Evolutionary conservation across 2,797 vertebrate species (phyloP).

Genomic region (Molossus alvarezi): DNA sequence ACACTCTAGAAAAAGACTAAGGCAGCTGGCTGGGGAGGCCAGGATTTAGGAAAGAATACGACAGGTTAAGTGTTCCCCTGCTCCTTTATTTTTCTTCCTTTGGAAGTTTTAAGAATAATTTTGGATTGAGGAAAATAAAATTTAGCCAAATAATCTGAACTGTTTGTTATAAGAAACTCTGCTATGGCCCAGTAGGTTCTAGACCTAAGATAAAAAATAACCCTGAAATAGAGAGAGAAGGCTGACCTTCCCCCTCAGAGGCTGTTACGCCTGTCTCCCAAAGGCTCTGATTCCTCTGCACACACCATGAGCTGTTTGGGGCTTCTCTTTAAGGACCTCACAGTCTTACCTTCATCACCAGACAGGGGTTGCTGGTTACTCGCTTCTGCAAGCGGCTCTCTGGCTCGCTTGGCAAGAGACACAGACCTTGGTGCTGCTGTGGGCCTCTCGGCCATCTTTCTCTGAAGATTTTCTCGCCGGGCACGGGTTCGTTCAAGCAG

Average conservation of each 20-base stretch:
- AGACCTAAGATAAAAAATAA: neutral
- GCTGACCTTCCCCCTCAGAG: neutral
- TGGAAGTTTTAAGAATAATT: neutral
- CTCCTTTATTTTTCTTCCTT: neutral
- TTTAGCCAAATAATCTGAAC: neutral
- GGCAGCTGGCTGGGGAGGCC: neutral
- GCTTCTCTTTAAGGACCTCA: neutral
- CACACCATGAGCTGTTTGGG: neutral
- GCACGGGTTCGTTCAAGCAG: constrained; percentile 97
- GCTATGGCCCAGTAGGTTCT: neutral
- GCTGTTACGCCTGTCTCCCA: neutral
- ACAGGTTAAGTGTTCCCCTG: neutral
- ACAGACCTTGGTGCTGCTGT: constrained; percentile 89
- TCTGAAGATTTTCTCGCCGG: constrained; percentile 98
- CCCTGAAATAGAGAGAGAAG: neutral
- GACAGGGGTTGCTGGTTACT: constrained; percentile 90
- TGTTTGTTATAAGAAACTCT: constrained; percentile 34
- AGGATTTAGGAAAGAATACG: constrained; percentile 33
- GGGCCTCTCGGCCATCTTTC: constrained; percentile 96
- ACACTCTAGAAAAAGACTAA: neutral
- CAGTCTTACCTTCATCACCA: constrained; percentile 91
- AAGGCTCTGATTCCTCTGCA: neutral
- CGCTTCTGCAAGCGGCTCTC: constrained; percentile 95
- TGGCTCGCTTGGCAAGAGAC: constrained; percentile 91
- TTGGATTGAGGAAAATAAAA: constrained; percentile 32